phyloP scores from a whole-genome alignment of 2,113 vertebrate genomes.

The Crotalus helleri region DNA sequence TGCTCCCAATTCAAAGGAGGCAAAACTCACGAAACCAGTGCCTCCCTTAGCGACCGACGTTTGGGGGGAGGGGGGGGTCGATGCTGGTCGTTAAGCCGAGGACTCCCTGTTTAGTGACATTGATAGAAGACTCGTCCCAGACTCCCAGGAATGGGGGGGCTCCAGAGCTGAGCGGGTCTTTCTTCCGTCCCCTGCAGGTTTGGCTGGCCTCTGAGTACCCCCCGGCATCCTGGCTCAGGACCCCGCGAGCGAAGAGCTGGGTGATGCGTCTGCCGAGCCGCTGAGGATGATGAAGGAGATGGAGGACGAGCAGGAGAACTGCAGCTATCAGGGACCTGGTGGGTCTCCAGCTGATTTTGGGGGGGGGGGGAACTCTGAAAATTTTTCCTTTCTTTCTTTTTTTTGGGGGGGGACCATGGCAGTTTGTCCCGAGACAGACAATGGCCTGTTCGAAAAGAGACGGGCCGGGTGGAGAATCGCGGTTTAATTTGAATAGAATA shows the following conservation, averaged over 20 bases:
- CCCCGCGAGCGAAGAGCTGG: neutral
- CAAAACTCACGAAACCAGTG: neutral
- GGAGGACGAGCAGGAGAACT: neutral
- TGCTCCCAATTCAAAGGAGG: too few species aligned
- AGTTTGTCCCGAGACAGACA: neutral
- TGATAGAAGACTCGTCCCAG: neutral
- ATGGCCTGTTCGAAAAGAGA: neutral
- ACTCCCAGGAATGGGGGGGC: neutral
- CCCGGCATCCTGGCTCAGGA: too few species aligned
- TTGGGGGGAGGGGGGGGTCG: neutral
- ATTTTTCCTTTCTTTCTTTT: neutral
- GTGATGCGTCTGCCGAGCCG: neutral
- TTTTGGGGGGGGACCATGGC: too few species aligned
- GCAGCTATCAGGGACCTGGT: neutral
- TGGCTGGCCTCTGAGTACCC: neutral
- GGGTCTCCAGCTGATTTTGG: neutral
- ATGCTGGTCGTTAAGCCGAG: neutral
- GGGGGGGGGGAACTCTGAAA: neutral
- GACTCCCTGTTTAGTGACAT: too few species aligned
- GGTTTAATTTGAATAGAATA: neutral
- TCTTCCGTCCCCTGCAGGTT: neutral
- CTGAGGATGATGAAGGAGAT: slow-evolving; percentile 4
- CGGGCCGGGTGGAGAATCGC: neutral
- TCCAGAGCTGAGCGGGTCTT: neutral
- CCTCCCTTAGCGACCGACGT: neutral